A percentile compares a stretch with the other conserved stretches of the same genome.
Evolutionary conservation across 2,113 vertebrate genomes (phyloP).

Genomic region (Butastur rufipennis): DNA sequence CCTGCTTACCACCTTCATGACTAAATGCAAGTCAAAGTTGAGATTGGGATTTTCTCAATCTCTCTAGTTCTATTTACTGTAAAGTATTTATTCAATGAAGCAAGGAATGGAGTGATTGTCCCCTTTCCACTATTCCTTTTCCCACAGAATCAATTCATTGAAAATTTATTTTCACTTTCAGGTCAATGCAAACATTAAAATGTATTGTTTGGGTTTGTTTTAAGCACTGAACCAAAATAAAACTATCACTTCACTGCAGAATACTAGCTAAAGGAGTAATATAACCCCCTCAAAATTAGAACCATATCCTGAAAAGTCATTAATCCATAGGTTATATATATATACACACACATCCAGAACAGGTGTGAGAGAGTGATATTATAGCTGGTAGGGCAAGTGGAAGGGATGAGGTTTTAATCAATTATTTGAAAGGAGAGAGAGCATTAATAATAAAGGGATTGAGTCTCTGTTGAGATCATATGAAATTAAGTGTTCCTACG

Average conservation of each 20-base stretch:
- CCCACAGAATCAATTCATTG: neutral
- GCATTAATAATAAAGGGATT: neutral
- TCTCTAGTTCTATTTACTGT: neutral
- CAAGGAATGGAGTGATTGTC: neutral
- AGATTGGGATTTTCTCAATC: neutral
- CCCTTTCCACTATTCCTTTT: neutral
- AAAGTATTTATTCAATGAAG: conserved; percentile 7
- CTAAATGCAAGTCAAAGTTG: neutral
- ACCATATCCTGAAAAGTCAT: neutral
- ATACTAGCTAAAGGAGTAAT: neutral
- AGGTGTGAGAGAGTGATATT: neutral
- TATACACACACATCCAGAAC: neutral
- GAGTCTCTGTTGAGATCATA: neutral
- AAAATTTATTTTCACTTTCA: neutral
- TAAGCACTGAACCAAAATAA: neutral
- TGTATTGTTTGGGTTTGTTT: neutral
- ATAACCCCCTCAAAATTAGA: neutral
- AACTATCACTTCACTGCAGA: neutral
- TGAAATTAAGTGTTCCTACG: neutral
- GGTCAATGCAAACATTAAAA: neutral
- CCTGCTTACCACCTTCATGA: neutral
- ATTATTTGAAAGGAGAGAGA: neutral
- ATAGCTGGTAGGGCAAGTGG: neutral
- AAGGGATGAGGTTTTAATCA: neutral
- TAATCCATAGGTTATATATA: neutral